Conservation (phyloP, 2,797 vertebrate species). For the Anabas testudineus region DNA sequence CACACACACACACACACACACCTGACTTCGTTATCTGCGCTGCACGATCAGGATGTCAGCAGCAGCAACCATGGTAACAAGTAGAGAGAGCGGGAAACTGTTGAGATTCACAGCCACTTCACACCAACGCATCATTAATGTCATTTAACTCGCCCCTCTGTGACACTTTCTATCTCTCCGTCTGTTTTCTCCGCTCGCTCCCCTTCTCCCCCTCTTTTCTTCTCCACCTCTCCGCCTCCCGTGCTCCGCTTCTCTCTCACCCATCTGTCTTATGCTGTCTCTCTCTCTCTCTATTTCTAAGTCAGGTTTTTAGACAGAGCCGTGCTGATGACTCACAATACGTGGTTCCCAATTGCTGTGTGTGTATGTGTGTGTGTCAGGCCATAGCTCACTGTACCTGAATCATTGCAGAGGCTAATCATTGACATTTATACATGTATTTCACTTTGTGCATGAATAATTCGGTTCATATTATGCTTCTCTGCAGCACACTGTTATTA, state of each 20-base stretch:
- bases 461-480: background rate
- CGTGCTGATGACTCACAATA: slow-evolving; percentile 57
- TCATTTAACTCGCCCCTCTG: slow-evolving; percentile 68
- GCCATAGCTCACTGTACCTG: background rate
- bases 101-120: slow-evolving; percentile 70
- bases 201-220: background rate
- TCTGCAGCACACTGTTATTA: background rate
- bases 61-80: slow-evolving; percentile 75
- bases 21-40: slow-evolving; percentile 68
- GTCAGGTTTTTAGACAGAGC: slow-evolving; percentile 40
- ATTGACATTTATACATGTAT: slow-evolving; percentile 23
- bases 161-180: slow-evolving; percentile 59
- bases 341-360: slow-evolving; percentile 30
- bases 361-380: background rate
- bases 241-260: slow-evolving; percentile 7
- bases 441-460: slow-evolving; percentile 9
- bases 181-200: slow-evolving; percentile 50
- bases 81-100: slow-evolving; percentile 47
- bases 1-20: slow-evolving; percentile 50
- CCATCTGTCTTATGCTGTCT: slow-evolving; percentile 27
- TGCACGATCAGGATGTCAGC: slow-evolving; percentile 66
- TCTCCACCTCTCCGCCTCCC: background rate
- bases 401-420: slow-evolving; percentile 28
- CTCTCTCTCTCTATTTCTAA: slow-evolving; percentile 25
- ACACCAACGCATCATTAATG: slow-evolving; percentile 79